Evolutionary conservation across 2,113 vertebrate species (phyloP), one percentile per base, ranked within the genome.

Genomic region (Ranitomeya variabilis): DNA sequence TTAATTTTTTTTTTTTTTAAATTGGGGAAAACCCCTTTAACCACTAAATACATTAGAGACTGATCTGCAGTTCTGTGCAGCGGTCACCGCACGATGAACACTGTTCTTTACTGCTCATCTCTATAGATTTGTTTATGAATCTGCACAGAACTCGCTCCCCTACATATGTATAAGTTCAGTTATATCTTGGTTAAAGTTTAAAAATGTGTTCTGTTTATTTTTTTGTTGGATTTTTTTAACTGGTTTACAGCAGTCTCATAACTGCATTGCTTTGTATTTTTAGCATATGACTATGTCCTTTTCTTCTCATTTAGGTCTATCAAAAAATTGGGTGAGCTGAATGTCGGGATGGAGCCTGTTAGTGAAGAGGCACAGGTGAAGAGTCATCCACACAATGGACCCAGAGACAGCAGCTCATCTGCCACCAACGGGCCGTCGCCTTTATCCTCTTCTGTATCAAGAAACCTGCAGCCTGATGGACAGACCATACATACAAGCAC

Each of bases 251-350:
- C 23, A 69, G 66, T 37, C 13, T 7, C 3, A 19, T 19, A 9
- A 37, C 4, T 11, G 37, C 52, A 21, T 52, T 76, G 14, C 67
- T 21, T 7, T 71, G 73, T 52, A 11, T 76, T 5, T 21, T 76
- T 76, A 76, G 16, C 31, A 76, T 21, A 19, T 73, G n/a, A 16
- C 9, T 66, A 52, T 52, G 11, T 80, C 57, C 51, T 69, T 10
- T 3, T 83, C 8, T 89, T 37, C 87, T 83, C 89, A 84, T 87
- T 3, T 86, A 99, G 98, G 90, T 99, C 98, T 81, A 99, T 99
- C 91, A 97, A 97, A 93, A 99, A 98, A 91, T 91, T 99, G 85
- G 98, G 98, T 91, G 97, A 99, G 91, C 95, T 99, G 93, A 99
- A 99, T 84, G 95, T 99, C 88, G 96, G 97, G 64, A 79, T 99